Evolutionary conservation across 2,113 vertebrate species (phyloP).

Genomic region (Tyrannus savana): DNA sequence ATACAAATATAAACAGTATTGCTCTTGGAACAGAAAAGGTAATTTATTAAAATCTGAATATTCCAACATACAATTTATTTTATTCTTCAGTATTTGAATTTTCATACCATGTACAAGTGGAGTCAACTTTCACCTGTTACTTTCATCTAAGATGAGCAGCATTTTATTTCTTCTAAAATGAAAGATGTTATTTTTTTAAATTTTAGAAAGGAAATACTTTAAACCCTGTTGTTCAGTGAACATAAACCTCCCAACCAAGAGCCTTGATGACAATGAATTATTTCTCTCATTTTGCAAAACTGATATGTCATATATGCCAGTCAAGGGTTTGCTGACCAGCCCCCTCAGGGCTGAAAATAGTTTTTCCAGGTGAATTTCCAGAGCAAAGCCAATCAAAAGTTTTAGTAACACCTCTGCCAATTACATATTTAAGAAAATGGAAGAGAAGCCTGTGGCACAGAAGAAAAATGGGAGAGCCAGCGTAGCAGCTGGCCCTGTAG

Average conservation of each 20-base stretch:
- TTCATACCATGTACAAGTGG: background rate
- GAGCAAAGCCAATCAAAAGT: no score
- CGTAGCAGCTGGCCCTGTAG: no score
- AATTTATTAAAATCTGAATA: constrained; percentile 62
- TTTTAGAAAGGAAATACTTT: background rate
- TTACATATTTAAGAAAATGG: no score
- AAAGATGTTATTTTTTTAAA: background rate
- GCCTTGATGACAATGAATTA: background rate
- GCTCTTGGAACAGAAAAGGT: constrained; percentile 29
- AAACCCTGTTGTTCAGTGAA: background rate
- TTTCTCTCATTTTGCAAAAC: background rate
- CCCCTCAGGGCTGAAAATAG: no score
- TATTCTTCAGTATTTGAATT: constrained; percentile 39
- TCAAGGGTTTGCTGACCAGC: no score
- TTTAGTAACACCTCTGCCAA: no score
- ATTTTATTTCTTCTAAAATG: constrained; percentile 20
- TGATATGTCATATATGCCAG: background rate
- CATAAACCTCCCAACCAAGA: background rate
- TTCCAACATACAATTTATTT: constrained; percentile 22
- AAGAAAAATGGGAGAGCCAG: no score
- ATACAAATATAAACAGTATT: constrained; percentile 23
- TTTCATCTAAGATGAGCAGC: background rate
- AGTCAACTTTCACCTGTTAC: constrained; percentile 12
- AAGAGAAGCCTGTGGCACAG: no score
- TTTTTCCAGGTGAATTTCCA: no score